These are phyloP conservation scores for Tyria jacobaeae DNA, from an alignment of 2,888 invertebrate species.

Conservation along the genomic window DNA sequence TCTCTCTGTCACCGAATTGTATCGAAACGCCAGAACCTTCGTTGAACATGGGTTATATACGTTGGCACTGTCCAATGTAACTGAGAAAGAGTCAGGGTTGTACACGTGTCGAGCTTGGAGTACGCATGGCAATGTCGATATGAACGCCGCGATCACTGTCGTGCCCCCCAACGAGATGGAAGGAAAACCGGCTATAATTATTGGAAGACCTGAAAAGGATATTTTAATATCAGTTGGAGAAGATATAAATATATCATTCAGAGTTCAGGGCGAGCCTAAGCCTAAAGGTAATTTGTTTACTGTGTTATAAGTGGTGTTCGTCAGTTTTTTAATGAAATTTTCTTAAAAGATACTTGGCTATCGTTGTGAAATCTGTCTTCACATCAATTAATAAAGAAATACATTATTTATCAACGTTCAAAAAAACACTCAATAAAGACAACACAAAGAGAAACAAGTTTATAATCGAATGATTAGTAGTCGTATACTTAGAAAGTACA, in stretches of 20 bases:
- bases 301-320: no score
- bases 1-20: slow-evolving; percentile 84
- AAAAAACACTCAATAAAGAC: no score
- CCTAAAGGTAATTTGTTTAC: slow-evolving; percentile 90
- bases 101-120: slow-evolving; percentile 93
- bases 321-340: no score
- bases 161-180: slow-evolving; percentile 87
- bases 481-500: no score
- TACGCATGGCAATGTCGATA: slow-evolving; percentile 90
- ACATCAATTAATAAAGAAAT: no score
- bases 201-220: slow-evolving; percentile 92
- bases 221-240: slow-evolving; percentile 92
- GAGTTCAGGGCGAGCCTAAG: slow-evolving; percentile 93
- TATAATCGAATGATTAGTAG: no score
- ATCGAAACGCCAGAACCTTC: slow-evolving; percentile 89
- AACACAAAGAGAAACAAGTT: no score
- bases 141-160: slow-evolving; percentile 90
- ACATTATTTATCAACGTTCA: no score
- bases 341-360: no score
- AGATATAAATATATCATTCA: slow-evolving; percentile 93
- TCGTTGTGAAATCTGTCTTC: no score
- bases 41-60: slow-evolving; percentile 90
- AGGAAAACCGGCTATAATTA: slow-evolving; percentile 92
- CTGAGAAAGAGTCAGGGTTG: slow-evolving; percentile 90
- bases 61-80: slow-evolving; percentile 90